Percentiles rank a stretch among this genome's conserved stretches.
Conservation (phyloP, 2,113 vertebrate genomes). For the Macroglossus sobrinus region DNA sequence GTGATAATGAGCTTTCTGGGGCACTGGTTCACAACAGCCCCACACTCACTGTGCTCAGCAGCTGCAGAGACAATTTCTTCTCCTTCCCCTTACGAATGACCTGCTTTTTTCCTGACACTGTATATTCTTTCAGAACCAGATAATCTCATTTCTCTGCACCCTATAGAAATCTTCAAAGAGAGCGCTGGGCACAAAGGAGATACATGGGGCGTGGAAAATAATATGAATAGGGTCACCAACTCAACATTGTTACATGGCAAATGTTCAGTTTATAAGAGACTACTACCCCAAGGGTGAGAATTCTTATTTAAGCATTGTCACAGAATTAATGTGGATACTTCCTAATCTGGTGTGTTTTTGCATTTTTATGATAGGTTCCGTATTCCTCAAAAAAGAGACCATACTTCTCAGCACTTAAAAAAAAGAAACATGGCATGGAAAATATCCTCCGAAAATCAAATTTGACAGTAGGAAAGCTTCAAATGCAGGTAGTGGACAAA, state of each 20-base stretch:
- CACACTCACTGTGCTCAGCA: neutral
- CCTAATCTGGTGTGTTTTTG: constrained; percentile 21
- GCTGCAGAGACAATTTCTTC: constrained; percentile 7
- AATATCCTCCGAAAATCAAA: constrained; percentile 50
- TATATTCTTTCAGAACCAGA: constrained; percentile 46
- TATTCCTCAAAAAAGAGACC: constrained; percentile 65
- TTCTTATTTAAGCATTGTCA: neutral
- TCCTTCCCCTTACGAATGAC: constrained; percentile 14
- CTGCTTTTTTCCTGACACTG: constrained; percentile 52
- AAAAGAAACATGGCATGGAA: constrained; percentile 58
- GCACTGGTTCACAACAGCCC: neutral
- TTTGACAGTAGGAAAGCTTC: constrained; percentile 67
- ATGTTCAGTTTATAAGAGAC: constrained; percentile 13
- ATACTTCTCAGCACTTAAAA: constrained; percentile 52
- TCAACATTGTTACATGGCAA: neutral
- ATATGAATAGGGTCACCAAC: neutral
- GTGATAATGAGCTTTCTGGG: constrained; percentile 54
- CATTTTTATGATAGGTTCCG: constrained; percentile 40
- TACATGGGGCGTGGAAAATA: constrained; percentile 34
- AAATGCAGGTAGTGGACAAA: constrained; percentile 66
- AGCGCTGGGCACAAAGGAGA: constrained; percentile 55
- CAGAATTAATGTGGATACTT: neutral
- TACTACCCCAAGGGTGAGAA: neutral
- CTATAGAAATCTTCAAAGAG: constrained; percentile 63
- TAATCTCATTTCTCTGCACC: constrained; percentile 58